Evolutionary conservation across 2,888 invertebrate species (phyloP).

Genomic region (Agrilus cyanescens): DNA sequence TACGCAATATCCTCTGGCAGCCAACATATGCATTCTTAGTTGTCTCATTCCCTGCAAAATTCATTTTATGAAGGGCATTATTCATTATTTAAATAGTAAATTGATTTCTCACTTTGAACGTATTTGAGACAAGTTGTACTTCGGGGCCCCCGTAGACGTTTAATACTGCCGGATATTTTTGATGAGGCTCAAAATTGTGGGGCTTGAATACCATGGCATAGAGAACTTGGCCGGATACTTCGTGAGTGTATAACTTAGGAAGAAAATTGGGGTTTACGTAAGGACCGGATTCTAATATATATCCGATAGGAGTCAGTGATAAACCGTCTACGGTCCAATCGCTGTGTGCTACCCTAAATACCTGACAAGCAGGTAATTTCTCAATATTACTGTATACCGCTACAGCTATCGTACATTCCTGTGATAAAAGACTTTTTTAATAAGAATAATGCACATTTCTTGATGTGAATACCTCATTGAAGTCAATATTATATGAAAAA

Average conservation of each 20-base stretch:
- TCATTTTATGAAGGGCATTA: constrained; percentile 3
- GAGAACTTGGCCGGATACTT: constrained; percentile 55
- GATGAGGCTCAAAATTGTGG: constrained; percentile 50
- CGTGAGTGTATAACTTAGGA: constrained; percentile 61
- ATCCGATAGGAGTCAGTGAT: constrained; percentile 56
- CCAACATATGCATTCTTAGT: constrained; percentile 86
- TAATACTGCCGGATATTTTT: constrained; percentile 82
- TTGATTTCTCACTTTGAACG: constrained; percentile 60
- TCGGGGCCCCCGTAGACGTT: constrained; percentile 98
- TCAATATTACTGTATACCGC: constrained; percentile 76
- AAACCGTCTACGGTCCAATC: constrained; percentile 60
- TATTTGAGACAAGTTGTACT: constrained; percentile 93
- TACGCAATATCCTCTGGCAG: constrained; percentile 92
- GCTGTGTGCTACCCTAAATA: constrained; percentile 55
- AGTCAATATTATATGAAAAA: constrained; percentile 73
- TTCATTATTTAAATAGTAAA: not conserved
- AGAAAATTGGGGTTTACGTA: constrained; percentile 46
- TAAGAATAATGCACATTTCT: constrained; percentile 3
- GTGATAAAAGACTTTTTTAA: constrained; percentile 19
- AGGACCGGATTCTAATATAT: constrained; percentile 48
- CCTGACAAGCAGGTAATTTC: constrained; percentile 66
- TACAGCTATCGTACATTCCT: constrained; percentile 71
- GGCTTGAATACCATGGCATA: constrained; percentile 89
- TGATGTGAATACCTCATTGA: constrained; percentile 51
- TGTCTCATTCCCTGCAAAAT: constrained; percentile 69